phyloP scores from a whole-genome alignment of 1,140 invertebrate genomes.

The Caenorhabditis tropicalis region DNA sequence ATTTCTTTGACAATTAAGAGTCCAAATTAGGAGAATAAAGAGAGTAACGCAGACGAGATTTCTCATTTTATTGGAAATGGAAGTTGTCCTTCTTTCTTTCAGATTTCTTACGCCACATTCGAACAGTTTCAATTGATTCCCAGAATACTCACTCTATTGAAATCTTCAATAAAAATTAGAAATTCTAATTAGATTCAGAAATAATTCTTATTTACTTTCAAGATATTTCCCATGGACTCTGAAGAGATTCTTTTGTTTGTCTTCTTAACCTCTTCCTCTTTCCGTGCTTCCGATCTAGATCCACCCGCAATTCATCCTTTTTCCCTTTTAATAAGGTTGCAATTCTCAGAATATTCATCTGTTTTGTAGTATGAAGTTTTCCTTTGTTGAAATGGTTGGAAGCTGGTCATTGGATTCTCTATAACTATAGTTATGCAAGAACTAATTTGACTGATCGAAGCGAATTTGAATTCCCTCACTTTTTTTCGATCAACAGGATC shows the following conservation, averaged over 20 bases:
- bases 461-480: too few species aligned
- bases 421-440: too few species aligned
- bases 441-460: too few species aligned
- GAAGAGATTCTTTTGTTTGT: background rate
- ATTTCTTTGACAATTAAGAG: constrained; percentile 5
- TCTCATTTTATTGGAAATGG: background rate
- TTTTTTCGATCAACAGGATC: background rate
- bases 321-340: background rate
- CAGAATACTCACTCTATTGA: background rate
- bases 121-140: too few species aligned
- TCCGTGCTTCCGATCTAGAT: background rate
- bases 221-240: background rate
- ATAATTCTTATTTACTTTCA: background rate
- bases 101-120: too few species aligned
- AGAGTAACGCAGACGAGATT: background rate
- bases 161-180: background rate
- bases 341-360: background rate
- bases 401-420: background rate
- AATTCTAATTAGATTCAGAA: background rate
- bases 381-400: background rate
- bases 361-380: background rate
- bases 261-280: background rate
- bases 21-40: background rate
- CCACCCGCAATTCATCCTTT: constrained; percentile 1
- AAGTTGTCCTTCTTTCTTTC: background rate